Evolutionary conservation across 1,140 invertebrate species (phyloP).

Genomic region (Daktulosphaira vitifoliae): DNA sequence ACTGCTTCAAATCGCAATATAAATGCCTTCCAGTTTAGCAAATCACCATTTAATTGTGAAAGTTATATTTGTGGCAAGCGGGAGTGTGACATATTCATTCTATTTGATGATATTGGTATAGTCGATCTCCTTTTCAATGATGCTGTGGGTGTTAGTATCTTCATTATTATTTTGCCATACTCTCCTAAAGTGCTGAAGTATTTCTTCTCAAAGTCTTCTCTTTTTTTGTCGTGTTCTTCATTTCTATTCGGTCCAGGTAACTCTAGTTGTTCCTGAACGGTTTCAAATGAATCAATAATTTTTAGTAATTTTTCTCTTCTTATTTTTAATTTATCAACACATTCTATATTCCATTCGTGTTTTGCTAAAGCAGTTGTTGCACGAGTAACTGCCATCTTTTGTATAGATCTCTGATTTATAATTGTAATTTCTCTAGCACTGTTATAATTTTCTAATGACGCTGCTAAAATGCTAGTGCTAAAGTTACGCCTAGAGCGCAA

Average conservation of each 20-base stretch:
- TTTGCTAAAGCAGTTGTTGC: neutral
- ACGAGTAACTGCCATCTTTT: neutral
- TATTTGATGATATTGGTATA: too few species aligned
- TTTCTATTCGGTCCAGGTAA: neutral
- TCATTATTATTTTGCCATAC: too few species aligned
- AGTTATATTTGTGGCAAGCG: too few species aligned
- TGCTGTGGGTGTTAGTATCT: too few species aligned
- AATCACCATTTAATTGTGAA: too few species aligned
- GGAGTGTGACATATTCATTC: too few species aligned
- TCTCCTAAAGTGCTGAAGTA: neutral
- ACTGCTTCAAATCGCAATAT: too few species aligned
- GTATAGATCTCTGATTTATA: neutral
- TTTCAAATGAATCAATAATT: neutral
- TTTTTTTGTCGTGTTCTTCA: neutral
- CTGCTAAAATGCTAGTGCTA: too few species aligned
- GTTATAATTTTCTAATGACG: too few species aligned
- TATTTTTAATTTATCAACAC: neutral
- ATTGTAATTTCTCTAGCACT: neutral
- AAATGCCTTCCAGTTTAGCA: too few species aligned
- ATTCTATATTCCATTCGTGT: neutral
- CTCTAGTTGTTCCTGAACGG: neutral
- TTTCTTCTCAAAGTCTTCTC: neutral
- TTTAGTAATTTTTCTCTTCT: neutral
- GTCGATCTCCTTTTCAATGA: too few species aligned
- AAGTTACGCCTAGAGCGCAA: too few species aligned